These are phyloP conservation scores for Proctacanthus coquilletti DNA, from an alignment of 1,140 invertebrate species.

Conservation along the genomic window DNA sequence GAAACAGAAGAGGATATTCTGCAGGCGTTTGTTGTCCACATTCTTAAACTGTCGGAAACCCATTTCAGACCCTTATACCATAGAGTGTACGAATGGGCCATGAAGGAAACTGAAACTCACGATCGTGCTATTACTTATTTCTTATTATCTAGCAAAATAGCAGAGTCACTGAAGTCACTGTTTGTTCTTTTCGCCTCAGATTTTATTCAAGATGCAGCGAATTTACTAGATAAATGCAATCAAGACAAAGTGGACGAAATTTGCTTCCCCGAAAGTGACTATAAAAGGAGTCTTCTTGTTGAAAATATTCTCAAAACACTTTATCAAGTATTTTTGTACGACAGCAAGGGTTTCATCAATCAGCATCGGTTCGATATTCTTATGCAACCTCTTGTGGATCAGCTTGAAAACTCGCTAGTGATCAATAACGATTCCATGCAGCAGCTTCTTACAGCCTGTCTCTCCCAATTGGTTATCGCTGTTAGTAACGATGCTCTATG, in stretches of 20 bases:
- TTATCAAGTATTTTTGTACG: conserved; percentile 62
- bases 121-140: conserved; percentile 30
- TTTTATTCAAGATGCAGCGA: conserved; percentile 63
- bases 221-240: conserved; percentile 46
- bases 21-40: conserved; percentile 54
- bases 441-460: conserved; percentile 54
- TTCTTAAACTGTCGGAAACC: conserved; percentile 76
- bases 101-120: conserved; percentile 35
- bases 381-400: conserved; percentile 74
- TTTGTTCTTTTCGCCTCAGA: conserved; percentile 80
- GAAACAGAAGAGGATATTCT: conserved; percentile 53
- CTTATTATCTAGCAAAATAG: conserved; percentile 57
- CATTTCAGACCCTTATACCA: conserved; percentile 76
- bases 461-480: conserved; percentile 66
- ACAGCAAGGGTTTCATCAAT: conserved; percentile 66
- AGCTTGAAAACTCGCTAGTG: conserved; percentile 63
- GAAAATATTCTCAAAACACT: conserved; percentile 57
- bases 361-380: conserved; percentile 69
- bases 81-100: conserved; percentile 73
- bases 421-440: conserved; percentile 37
- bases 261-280: conserved; percentile 33
- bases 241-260: conserved; percentile 27
- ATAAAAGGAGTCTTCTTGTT: conserved; percentile 41
- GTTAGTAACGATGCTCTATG: conserved; percentile 70
- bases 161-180: conserved; percentile 67